Conservation (phyloP, 1,140 invertebrate species). For the Cyclargus thomasi region DNA sequence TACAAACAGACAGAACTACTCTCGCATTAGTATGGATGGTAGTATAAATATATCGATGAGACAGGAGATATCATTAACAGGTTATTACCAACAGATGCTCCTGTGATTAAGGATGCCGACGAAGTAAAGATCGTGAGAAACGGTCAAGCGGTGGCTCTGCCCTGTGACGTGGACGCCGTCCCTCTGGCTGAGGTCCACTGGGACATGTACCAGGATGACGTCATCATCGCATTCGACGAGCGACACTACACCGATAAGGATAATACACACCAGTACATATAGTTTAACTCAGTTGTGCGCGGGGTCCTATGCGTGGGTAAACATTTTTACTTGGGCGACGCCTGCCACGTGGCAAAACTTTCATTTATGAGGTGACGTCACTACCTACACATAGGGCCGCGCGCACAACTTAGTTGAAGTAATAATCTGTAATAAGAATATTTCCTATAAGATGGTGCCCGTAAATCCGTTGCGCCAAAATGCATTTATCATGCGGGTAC, state of each 20-base stretch:
- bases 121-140: slow-evolving; percentile 33
- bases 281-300: background rate
- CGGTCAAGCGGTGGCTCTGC: slow-evolving; percentile 39
- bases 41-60: too few species aligned
- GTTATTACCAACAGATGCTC: slow-evolving; percentile 38
- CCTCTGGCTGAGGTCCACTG: slow-evolving; percentile 46
- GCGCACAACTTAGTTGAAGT: too few species aligned
- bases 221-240: slow-evolving; percentile 37
- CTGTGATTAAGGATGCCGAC: slow-evolving; percentile 38
- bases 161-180: slow-evolving; percentile 46
- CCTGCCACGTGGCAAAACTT: too few species aligned
- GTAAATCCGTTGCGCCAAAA: too few species aligned
- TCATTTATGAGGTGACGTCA: too few species aligned
- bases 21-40: too few species aligned
- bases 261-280: slow-evolving; percentile 39
- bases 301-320: background rate
- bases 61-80: background rate
- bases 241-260: slow-evolving; percentile 38
- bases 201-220: slow-evolving; percentile 48
- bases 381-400: too few species aligned
- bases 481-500: too few species aligned
- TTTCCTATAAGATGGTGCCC: too few species aligned
- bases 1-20: too few species aligned
- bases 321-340: too few species aligned
- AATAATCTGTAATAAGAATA: too few species aligned